These are phyloP conservation scores for Punctoribates punctum DNA, from an alignment of 2,888 invertebrate genomes.

Conservation along the genomic window DNA sequence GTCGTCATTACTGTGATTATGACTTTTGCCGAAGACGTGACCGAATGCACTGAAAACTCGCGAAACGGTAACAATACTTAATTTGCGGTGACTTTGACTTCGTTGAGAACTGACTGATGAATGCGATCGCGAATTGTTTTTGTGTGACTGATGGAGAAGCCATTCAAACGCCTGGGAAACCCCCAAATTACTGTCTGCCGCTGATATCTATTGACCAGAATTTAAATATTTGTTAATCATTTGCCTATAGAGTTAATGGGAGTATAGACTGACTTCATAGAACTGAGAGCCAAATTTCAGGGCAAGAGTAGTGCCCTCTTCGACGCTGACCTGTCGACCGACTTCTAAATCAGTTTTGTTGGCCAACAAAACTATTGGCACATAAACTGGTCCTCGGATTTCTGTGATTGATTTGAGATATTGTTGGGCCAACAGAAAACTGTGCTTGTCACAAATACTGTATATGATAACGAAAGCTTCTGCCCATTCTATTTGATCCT, in stretches of 20 bases:
- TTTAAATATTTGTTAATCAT: not conserved
- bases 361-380: conserved; percentile 69
- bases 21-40: conserved; percentile 44
- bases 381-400: conserved; percentile 57
- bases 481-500: conserved; percentile 67
- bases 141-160: conserved; percentile 11
- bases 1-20: conserved; percentile 1
- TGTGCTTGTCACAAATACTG: conserved; percentile 68
- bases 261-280: conserved; percentile 15
- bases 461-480: conserved; percentile 73
- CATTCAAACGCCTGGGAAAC: conserved; percentile 30
- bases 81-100: conserved; percentile 39
- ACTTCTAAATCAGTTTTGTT: conserved; percentile 69
- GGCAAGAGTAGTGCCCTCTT: conserved; percentile 21
- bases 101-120: not conserved
- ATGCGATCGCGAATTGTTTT: conserved; percentile 8
- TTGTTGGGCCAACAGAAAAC: conserved; percentile 68
- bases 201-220: conserved; percentile 4
- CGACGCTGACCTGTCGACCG: conserved; percentile 49
- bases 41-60: conserved; percentile 44
- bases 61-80: conserved; percentile 45
- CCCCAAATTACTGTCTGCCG: conserved; percentile 24
- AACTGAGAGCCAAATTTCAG: conserved; percentile 26
- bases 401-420: conserved; percentile 66
- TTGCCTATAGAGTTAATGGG: not conserved